phyloP scores from a whole-genome alignment of 2,797 vertebrate species.

The Characodon lateralis region DNA sequence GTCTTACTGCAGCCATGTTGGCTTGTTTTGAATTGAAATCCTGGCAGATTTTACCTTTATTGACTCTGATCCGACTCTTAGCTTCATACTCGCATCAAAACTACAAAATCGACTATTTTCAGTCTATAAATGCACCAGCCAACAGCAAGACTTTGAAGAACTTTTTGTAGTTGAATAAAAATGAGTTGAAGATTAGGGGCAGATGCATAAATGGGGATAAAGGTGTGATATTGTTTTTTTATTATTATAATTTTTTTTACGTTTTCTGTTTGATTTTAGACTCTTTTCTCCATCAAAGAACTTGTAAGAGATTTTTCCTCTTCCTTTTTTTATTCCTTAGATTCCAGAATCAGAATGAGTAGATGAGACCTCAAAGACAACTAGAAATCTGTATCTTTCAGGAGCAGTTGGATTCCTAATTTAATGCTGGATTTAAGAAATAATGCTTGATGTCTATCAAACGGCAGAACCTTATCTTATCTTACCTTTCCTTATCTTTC shows the following conservation, averaged over 20 bases:
- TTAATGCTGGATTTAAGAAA: too few species aligned
- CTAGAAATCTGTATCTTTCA: too few species aligned
- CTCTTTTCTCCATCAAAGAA: not conserved
- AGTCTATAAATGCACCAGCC: not conserved
- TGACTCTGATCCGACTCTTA: not conserved
- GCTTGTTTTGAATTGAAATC: not conserved
- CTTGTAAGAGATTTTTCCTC: not conserved
- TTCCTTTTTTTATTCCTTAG: not conserved
- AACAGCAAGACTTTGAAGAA: not conserved
- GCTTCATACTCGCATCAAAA: not conserved
- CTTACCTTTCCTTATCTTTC: too few species aligned
- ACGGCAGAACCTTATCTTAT: too few species aligned
- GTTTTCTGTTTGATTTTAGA: not conserved
- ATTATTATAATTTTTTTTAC: too few species aligned
- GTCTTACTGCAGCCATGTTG: not conserved
- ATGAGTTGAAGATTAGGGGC: not conserved
- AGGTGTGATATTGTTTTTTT: too few species aligned
- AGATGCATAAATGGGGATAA: not conserved
- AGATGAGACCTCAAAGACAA: not conserved
- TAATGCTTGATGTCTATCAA: too few species aligned
- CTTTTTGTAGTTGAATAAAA: not conserved
- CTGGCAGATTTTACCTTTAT: not conserved
- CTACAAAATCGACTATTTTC: not conserved
- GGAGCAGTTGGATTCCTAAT: too few species aligned
- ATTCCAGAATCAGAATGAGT: not conserved